These are phyloP conservation scores for Oreonectes daqikongensis DNA, from an alignment of 2,797 vertebrate species.

Conservation along the genomic window DNA sequence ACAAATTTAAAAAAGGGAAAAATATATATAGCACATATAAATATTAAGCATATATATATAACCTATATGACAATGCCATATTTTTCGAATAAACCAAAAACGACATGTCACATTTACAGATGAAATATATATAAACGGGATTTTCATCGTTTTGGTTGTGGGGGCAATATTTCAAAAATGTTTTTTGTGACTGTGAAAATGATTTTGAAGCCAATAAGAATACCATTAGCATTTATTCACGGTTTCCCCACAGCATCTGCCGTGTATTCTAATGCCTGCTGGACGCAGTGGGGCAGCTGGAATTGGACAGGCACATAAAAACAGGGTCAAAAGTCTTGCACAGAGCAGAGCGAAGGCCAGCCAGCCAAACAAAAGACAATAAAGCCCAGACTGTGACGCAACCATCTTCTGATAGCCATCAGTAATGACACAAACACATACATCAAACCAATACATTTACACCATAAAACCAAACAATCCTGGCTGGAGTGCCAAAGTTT, in stretches of 20 bases:
- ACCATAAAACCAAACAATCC: conserved; percentile 4
- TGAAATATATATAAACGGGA: conserved; percentile 35
- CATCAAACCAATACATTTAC: conserved; percentile 1
- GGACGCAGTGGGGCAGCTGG: conserved; percentile 74
- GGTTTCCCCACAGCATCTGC: conserved; percentile 73
- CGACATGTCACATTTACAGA: conserved; percentile 4
- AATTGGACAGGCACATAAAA: conserved; percentile 76
- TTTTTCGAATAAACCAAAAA: not conserved
- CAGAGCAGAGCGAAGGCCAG: conserved; percentile 68
- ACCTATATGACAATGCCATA: conserved; percentile 22
- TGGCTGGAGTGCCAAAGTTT: conserved; percentile 18
- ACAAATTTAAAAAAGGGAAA: no score
- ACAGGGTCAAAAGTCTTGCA: conserved; percentile 82
- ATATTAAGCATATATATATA: not conserved
- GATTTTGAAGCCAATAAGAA: conserved; percentile 67
- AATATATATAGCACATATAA: not conserved
- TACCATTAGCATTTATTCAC: conserved; percentile 75
- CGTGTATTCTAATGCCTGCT: conserved; percentile 72
- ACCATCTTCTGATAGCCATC: conserved; percentile 1
- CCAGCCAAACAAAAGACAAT: conserved; percentile 79
- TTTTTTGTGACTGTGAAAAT: conserved; percentile 60
- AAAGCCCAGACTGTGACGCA: conserved; percentile 70
- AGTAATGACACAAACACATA: not conserved
- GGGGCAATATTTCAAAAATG: conserved; percentile 39
- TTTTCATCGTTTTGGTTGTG: conserved; percentile 28